These are phyloP conservation scores for Mugil cephalus DNA, from an alignment of 2,113 vertebrate species.

Conservation along the genomic window DNA sequence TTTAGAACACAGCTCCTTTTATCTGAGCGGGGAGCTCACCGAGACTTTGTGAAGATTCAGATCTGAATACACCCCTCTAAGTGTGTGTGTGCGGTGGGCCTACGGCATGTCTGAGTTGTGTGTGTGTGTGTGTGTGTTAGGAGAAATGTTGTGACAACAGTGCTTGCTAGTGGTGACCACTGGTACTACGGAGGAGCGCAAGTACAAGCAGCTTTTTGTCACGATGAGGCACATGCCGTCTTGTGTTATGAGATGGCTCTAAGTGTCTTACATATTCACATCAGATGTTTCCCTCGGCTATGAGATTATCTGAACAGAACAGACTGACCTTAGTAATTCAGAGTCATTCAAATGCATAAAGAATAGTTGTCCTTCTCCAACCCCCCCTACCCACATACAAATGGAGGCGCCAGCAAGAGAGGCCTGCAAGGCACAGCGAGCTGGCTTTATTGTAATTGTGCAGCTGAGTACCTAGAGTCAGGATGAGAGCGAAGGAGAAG, in stretches of 20 bases:
- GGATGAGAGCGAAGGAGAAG: conserved; percentile 56
- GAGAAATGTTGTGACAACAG: conserved; percentile 73
- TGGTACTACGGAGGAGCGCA: conserved; percentile 59
- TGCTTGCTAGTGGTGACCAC: conserved; percentile 81
- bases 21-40: conserved; percentile 79
- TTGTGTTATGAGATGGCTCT: conserved; percentile 29
- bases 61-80: conserved; percentile 76
- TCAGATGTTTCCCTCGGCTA: conserved; percentile 47
- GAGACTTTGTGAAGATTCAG: conserved; percentile 76
- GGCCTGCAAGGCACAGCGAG: conserved; percentile 63
- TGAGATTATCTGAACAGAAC: conserved; percentile 55
- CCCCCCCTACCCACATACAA: conserved; percentile 45
- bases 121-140: conserved; percentile 13
- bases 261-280: conserved; percentile 52
- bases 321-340: conserved; percentile 65
- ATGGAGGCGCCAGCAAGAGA: conserved; percentile 49
- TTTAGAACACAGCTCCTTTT: conserved; percentile 77
- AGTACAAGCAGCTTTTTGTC: conserved; percentile 37
- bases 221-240: conserved; percentile 24
- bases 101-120: conserved; percentile 57
- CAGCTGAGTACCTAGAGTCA: conserved; percentile 71
- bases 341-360: conserved; percentile 64
- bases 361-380: conserved; percentile 61
- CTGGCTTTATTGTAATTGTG: conserved; percentile 71
- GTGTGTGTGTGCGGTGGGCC: conserved; percentile 51